Evolutionary conservation across 2,888 invertebrate species (phyloP).

Genomic region (Tillus elongatus): DNA sequence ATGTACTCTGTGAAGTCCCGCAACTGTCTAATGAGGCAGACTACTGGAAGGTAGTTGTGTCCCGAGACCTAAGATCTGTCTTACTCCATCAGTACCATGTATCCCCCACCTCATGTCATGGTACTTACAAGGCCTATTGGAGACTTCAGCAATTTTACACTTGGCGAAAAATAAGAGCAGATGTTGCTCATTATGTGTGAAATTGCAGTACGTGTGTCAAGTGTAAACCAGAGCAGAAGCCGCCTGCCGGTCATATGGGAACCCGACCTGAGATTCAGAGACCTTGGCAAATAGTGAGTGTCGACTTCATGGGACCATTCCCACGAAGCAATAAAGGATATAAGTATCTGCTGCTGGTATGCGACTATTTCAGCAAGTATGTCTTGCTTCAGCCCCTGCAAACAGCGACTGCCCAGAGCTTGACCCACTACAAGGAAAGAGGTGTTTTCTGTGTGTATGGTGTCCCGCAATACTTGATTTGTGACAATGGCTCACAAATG

Average conservation of each 20-base stretch:
- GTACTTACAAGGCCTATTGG: not conserved
- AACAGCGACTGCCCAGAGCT: slow-evolving; percentile 5
- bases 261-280: not conserved
- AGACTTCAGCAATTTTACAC: not conserved
- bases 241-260: slow-evolving; percentile 11
- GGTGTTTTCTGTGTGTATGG: slow-evolving; percentile 19
- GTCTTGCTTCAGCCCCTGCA: slow-evolving; percentile 13
- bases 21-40: not conserved
- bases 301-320: slow-evolving; percentile 18
- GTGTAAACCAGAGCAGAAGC: slow-evolving; percentile 4
- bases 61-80: not conserved
- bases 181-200: not conserved
- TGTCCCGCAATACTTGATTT: slow-evolving; percentile 18
- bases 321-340: slow-evolving; percentile 10
- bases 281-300: slow-evolving; percentile 16
- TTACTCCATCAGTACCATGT: not conserved
- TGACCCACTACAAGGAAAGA: slow-evolving; percentile 10
- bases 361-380: slow-evolving; percentile 16
- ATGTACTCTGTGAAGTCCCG: not conserved
- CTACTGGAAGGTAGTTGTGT: slow-evolving; percentile 2
- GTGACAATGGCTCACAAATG: slow-evolving; percentile 24
- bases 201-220: not conserved
- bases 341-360: slow-evolving; percentile 11
- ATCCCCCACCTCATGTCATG: not conserved
- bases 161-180: not conserved